Evolutionary conservation across 2,888 invertebrate genomes (phyloP).

Genomic region (Apodemia hepburni): DNA sequence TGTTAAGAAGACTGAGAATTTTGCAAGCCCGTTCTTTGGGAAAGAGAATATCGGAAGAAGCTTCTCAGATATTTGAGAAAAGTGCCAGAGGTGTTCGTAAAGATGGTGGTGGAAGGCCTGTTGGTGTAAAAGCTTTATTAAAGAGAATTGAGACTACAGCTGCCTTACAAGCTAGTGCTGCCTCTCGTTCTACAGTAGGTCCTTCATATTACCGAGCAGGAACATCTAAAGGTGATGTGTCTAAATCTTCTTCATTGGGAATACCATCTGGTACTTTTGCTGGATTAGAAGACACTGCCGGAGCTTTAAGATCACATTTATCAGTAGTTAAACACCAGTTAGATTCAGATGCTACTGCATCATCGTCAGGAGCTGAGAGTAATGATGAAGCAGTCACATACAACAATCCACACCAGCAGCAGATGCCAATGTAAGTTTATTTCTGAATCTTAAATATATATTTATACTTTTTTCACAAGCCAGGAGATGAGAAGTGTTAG

Average conservation of each 20-base stretch:
- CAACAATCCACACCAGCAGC: constrained; percentile 88
- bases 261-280: constrained; percentile 83
- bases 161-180: constrained; percentile 64
- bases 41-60: constrained; percentile 89
- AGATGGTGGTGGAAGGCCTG: constrained; percentile 67
- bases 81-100: constrained; percentile 86
- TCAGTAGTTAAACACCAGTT: constrained; percentile 86
- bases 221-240: constrained; percentile 87
- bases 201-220: constrained; percentile 71
- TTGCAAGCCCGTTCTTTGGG: constrained; percentile 88
- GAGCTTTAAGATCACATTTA: constrained; percentile 86
- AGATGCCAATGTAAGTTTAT: constrained; percentile 88
- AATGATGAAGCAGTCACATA: constrained; percentile 93
- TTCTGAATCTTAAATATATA: too few species aligned
- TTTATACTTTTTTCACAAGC: too few species aligned
- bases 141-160: constrained; percentile 68
- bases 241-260: constrained; percentile 82
- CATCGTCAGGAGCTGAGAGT: constrained; percentile 96
- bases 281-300: constrained; percentile 86
- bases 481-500: too few species aligned
- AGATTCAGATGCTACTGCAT: constrained; percentile 96
- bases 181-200: constrained; percentile 54
- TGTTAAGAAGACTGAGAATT: constrained; percentile 87
- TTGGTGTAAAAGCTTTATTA: constrained; percentile 65
- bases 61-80: constrained; percentile 82